Conservation (phyloP, 1,140 invertebrate genomes). For the Rhagoletis pomonella region DNA sequence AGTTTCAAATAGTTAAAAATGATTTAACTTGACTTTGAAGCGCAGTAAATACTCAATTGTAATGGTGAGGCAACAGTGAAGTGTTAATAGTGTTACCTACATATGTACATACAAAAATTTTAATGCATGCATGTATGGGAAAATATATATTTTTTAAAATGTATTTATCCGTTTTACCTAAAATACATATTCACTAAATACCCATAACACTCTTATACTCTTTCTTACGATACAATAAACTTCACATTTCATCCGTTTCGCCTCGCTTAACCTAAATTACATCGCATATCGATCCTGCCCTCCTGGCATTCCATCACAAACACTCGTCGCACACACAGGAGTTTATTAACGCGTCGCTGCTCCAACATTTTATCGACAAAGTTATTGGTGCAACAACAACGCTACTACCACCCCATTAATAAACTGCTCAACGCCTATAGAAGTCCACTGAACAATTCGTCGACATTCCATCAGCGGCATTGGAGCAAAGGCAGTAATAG, state of each 20-base stretch:
- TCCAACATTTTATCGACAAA: not conserved
- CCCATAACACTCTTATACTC: no score
- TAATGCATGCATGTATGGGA: not conserved
- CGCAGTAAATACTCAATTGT: not conserved
- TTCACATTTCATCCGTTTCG: not conserved
- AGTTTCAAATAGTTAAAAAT: no score
- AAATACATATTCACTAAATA: no score
- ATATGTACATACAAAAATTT: not conserved
- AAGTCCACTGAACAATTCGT: not conserved
- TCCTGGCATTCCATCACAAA: slow-evolving; percentile 2
- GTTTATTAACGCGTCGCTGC: slow-evolving; percentile 2
- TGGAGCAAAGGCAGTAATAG: not conserved
- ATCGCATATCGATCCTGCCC: not conserved
- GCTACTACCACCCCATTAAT: no score
- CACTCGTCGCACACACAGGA: not conserved
- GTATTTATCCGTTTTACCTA: not conserved
- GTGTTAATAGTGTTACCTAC: not conserved
- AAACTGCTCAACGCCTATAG: not conserved
- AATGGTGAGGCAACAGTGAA: not conserved
- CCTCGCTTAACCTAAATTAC: not conserved
- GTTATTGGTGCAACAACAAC: not conserved
- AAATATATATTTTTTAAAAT: not conserved
- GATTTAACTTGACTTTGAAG: not conserved
- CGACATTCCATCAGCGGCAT: not conserved
- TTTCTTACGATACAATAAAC: not conserved